phyloP scores from a whole-genome alignment of 2,113 vertebrate genomes.

The Reinhardtius hippoglossoides region DNA sequence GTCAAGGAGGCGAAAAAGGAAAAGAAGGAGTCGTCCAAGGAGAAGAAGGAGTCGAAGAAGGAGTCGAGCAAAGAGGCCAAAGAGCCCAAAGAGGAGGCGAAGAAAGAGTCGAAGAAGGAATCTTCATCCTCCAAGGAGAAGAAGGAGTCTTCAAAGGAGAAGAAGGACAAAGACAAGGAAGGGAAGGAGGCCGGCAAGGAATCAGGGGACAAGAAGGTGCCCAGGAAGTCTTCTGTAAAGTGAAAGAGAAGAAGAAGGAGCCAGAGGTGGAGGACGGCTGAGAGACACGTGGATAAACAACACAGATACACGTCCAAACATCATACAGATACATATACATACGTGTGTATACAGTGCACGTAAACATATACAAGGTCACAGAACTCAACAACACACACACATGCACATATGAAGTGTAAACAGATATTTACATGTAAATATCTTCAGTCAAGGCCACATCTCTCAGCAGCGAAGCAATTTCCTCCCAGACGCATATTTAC shows the following conservation, averaged over 20 bases:
- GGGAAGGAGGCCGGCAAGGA: conserved; percentile 68
- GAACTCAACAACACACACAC: not conserved
- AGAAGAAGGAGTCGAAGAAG: conserved; percentile 70
- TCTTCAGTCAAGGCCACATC: conserved; percentile 19
- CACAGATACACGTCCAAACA: conserved; percentile 20
- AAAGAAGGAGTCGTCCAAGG: conserved; percentile 72
- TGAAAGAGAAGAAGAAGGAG: conserved; percentile 82
- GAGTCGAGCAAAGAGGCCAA: conserved; percentile 55
- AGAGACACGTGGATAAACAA: conserved; percentile 23
- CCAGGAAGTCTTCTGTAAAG: conserved; percentile 75
- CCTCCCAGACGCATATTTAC: conserved; percentile 54
- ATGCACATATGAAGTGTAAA: conserved; percentile 11
- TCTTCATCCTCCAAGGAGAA: conserved; percentile 65
- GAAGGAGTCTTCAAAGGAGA: conserved; percentile 67
- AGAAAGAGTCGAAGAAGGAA: conserved; percentile 43
- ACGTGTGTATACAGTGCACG: conserved; percentile 17
- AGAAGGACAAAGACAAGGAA: conserved; percentile 78
- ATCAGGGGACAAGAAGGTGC: conserved; percentile 69
- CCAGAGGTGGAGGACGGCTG: conserved; percentile 70
- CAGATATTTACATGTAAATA: conserved; percentile 47
- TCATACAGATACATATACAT: conserved; percentile 1
- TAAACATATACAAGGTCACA: conserved; percentile 29
- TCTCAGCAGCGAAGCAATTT: conserved; percentile 28
- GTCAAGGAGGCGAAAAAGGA: conserved; percentile 68
- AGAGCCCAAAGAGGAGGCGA: conserved; percentile 14